phyloP scores from a whole-genome alignment of 2,797 vertebrate genomes.

The Mus spretus region DNA sequence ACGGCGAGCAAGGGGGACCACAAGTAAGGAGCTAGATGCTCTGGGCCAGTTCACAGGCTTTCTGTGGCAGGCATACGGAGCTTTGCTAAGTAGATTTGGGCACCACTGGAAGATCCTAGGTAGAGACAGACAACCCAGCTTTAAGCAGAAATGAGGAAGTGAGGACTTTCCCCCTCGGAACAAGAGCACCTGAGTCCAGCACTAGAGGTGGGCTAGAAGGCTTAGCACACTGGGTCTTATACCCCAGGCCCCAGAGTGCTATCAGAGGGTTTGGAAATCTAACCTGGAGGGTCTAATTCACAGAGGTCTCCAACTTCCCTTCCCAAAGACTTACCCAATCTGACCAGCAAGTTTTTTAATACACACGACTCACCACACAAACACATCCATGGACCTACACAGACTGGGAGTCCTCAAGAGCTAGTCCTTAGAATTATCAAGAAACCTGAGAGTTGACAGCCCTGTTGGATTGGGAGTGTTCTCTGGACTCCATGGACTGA shows the following conservation, averaged over 20 bases:
- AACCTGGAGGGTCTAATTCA: neutral
- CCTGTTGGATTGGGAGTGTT: neutral
- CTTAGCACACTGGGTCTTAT: neutral
- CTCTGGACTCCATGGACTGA: neutral
- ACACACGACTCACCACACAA: neutral
- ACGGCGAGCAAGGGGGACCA: neutral
- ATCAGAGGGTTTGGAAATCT: neutral
- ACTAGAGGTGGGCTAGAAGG: neutral
- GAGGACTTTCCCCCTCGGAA: neutral
- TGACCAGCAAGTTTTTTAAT: neutral
- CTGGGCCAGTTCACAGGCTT: neutral
- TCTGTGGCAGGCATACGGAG: neutral
- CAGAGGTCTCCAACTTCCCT: neutral
- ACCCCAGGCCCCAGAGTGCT: neutral
- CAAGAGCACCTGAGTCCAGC: neutral
- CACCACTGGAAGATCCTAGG: neutral
- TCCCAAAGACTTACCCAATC: neutral
- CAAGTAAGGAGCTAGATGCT: fast-evolving
- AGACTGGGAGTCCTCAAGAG: neutral
- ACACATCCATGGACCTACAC: neutral
- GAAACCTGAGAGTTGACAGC: neutral
- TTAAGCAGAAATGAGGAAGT: neutral
- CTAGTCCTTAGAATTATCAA: neutral
- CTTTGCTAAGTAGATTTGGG: neutral
- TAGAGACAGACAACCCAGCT: neutral